Evolutionary conservation across 2,888 invertebrate genomes (phyloP).

Genomic region (Lutraria lutraria): DNA sequence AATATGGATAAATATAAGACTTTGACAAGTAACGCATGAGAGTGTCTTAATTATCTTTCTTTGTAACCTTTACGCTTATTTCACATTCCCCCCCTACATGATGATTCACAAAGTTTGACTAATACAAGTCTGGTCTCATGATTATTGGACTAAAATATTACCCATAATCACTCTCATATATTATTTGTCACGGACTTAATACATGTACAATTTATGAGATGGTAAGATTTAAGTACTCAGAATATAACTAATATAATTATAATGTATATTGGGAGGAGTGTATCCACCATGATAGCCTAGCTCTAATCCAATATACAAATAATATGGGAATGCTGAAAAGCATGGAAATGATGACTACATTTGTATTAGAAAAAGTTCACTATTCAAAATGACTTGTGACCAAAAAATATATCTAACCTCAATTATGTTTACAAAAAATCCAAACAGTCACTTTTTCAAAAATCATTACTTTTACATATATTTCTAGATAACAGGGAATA

Average conservation of each 20-base stretch:
- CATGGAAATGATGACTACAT: conserved; percentile 28
- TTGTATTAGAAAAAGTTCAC: not conserved
- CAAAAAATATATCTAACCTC: not conserved
- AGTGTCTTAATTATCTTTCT: not conserved
- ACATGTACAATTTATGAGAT: conserved; percentile 17
- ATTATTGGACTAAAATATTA: not conserved
- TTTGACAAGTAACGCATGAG: conserved; percentile 34
- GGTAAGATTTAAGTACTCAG: not conserved
- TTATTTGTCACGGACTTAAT: conserved; percentile 13
- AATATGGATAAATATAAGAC: conserved; percentile 41
- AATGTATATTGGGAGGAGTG: conserved; percentile 14
- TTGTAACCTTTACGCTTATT: not conserved
- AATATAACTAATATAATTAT: not conserved
- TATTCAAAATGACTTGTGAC: not conserved
- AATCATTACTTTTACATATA: not conserved
- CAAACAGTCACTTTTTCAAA: not conserved
- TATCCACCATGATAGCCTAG: conserved; percentile 13
- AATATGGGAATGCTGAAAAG: conserved; percentile 44
- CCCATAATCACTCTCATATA: not conserved
- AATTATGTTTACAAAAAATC: not conserved
- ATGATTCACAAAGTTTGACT: not conserved
- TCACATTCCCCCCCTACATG: not conserved
- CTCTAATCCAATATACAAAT: conserved; percentile 43
- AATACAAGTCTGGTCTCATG: no score
- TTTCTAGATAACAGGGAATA: not conserved